Evolutionary conservation across 2,797 vertebrate genomes (phyloP).

Genomic region (Psittacula derbiana): DNA sequence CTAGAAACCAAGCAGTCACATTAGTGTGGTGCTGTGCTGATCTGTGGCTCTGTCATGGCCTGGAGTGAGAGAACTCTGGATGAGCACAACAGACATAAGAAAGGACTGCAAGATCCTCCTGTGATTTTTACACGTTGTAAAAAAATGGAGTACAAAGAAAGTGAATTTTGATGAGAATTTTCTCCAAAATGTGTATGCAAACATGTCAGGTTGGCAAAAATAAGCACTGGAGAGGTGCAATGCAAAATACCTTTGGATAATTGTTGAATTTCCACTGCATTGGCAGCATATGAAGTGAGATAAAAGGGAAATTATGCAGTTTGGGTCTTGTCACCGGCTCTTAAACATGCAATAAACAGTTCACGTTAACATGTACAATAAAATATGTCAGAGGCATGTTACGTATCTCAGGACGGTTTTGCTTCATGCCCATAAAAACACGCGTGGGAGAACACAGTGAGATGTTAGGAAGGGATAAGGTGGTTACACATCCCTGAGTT

Average conservation of each 20-base stretch:
- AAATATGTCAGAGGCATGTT: neutral
- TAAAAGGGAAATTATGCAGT: neutral
- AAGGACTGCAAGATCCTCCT: neutral
- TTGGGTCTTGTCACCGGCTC: neutral
- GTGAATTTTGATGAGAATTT: neutral
- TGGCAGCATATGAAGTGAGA: neutral
- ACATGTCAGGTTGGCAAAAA: neutral
- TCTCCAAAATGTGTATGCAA: neutral
- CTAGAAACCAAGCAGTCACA: neutral
- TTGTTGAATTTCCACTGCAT: accelerated
- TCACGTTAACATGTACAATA: neutral
- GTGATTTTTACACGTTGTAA: neutral
- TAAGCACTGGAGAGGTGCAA: neutral
- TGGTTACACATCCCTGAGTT: neutral
- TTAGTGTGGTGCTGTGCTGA: neutral
- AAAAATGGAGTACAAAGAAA: neutral
- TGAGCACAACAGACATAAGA: neutral
- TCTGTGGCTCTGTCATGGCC: no score
- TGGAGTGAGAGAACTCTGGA: neutral
- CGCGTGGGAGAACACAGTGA: accelerated
- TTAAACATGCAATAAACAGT: neutral
- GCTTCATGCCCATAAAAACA: neutral
- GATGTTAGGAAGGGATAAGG: neutral
- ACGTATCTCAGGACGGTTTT: neutral
- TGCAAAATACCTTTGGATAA: neutral